These are phyloP conservation scores for Enteromius radiatus DNA, from an alignment of 2,797 vertebrate species.

Conservation along the genomic window DNA sequence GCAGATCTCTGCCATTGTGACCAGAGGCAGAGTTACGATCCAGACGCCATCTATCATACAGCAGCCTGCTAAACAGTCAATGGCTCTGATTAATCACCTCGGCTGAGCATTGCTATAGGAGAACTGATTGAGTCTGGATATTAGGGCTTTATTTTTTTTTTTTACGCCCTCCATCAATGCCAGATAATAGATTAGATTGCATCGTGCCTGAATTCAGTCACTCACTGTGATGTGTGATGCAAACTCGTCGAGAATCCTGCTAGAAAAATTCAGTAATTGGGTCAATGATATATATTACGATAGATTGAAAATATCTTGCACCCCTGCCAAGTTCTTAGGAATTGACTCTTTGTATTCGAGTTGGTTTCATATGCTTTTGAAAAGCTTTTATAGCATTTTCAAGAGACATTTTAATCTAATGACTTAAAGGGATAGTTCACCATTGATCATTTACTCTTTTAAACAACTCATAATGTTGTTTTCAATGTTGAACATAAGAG, in stretches of 20 bases:
- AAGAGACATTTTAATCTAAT: background rate
- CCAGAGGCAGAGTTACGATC: conserved; percentile 49
- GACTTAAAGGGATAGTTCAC: too few relatives aligned
- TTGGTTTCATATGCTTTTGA: background rate
- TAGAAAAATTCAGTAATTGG: conserved; percentile 11
- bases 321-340: background rate
- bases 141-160: conserved; percentile 43
- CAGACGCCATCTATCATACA: conserved; percentile 50
- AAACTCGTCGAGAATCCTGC: background rate
- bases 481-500: too few relatives aligned
- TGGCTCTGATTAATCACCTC: conserved; percentile 53
- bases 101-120: conserved; percentile 43
- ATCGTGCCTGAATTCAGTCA: conserved; percentile 15
- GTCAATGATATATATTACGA: background rate
- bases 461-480: too few relatives aligned
- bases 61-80: conserved; percentile 52
- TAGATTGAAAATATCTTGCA: background rate
- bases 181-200: conserved; percentile 52
- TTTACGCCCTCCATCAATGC: conserved; percentile 36
- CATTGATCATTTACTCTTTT: background rate
- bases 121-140: conserved; percentile 45
- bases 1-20: conserved; percentile 43
- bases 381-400: background rate
- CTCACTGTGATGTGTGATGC: conserved; percentile 6
- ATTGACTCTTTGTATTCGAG: background rate